A percentile compares a stretch with the other conserved stretches of the same genome.
These are phyloP conservation scores for Pteronura brasiliensis DNA, from an alignment of 2,113 vertebrate genomes.

Conservation along the genomic window DNA sequence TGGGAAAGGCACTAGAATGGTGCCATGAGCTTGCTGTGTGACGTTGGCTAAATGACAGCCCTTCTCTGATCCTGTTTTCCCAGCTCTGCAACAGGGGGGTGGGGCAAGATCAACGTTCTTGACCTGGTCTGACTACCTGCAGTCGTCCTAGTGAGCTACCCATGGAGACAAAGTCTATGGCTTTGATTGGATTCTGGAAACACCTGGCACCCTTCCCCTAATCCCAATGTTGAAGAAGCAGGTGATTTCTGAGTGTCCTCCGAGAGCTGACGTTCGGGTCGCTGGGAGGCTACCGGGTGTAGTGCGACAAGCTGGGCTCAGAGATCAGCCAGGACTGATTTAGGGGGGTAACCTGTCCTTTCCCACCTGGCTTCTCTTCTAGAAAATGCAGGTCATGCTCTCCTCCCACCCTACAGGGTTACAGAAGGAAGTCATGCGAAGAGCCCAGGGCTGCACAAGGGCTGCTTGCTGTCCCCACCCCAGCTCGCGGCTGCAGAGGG, in stretches of 20 bases:
- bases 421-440: rapidly evolving
- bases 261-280: not conserved
- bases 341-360: not conserved
- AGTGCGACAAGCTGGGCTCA: not conserved
- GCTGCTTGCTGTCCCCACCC: rapidly evolving
- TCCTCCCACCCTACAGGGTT: rapidly evolving
- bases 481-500: rapidly evolving
- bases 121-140: not conserved
- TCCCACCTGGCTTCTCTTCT: not conserved
- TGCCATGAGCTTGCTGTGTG: not conserved
- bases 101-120: not conserved
- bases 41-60: not conserved
- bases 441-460: rapidly evolving
- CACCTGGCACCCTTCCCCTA: not conserved
- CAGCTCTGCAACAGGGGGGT: not conserved
- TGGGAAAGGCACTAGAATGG: not conserved
- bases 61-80: not conserved
- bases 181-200: not conserved
- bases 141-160: not conserved
- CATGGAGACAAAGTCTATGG: not conserved
- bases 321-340: not conserved
- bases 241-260: not conserved
- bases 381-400: not conserved
- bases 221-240: not conserved
- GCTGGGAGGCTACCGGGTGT: not conserved